Conservation (phyloP, 2,797 vertebrate species). For the Scolopax rusticola region DNA sequence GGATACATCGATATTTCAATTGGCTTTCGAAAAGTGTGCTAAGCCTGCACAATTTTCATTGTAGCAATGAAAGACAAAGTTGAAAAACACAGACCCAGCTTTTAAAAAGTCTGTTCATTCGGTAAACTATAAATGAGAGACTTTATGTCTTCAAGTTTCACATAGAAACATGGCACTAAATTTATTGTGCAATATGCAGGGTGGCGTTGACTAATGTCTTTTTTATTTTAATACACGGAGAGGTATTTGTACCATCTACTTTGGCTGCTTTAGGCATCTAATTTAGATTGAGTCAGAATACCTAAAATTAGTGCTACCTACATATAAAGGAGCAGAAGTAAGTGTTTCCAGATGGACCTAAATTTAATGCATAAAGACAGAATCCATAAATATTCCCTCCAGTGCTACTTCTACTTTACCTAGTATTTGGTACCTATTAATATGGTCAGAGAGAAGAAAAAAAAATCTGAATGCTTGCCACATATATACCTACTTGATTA, state of each 20-base stretch:
- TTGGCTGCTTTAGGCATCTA: not conserved
- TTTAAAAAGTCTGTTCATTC: not conserved
- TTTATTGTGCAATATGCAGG: not conserved
- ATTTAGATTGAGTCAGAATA: slow-evolving; percentile 30
- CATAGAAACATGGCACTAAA: not conserved
- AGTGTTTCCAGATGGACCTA: slow-evolving; percentile 27
- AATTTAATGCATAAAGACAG: slow-evolving; percentile 24
- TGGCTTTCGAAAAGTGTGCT: not conserved
- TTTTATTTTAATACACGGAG: not conserved
- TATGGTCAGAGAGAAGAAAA: not conserved
- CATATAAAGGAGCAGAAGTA: not conserved
- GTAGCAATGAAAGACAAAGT: not conserved
- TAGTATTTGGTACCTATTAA: not conserved
- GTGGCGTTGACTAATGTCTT: not conserved
- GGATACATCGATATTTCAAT: not conserved
- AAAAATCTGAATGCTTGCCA: not conserved
- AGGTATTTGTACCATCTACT: not conserved
- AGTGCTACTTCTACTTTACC: not conserved
- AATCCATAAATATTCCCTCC: slow-evolving; percentile 19
- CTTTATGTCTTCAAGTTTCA: not conserved
- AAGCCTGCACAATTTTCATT: not conserved
- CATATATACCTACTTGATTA: not conserved
- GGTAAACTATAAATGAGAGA: not conserved
- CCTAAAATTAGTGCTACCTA: slow-evolving; percentile 31
- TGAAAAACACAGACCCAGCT: not conserved